These are phyloP conservation scores for Pseudochirops cupreus DNA, from an alignment of 2,797 vertebrate species.

Conservation along the genomic window DNA sequence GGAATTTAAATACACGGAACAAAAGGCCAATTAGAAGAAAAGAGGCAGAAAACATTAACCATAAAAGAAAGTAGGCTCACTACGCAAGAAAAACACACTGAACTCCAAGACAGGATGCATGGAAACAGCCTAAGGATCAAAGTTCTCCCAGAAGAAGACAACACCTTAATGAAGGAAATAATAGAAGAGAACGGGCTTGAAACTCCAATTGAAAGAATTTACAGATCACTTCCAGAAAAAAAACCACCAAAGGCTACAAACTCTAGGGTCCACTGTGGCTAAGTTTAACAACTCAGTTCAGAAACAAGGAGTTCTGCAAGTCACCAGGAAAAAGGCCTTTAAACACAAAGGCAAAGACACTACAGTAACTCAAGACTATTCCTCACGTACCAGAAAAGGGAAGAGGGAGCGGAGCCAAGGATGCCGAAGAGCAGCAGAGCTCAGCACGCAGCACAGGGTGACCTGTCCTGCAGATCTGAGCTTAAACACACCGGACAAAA, in stretches of 20 bases:
- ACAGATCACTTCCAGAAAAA: neutral
- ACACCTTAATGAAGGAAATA: too few species aligned
- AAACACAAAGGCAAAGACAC: neutral
- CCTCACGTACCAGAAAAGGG: neutral
- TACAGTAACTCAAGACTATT: neutral
- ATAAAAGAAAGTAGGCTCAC: neutral
- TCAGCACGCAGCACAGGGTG: neutral
- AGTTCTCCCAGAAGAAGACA: neutral
- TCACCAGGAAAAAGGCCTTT: neutral
- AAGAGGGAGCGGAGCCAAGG: too few species aligned
- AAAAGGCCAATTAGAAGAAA: neutral
- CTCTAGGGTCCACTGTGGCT: neutral
- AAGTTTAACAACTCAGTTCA: neutral
- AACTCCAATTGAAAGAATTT: neutral
- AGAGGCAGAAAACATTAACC: neutral
- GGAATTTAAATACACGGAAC: neutral
- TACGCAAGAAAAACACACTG: too few species aligned
- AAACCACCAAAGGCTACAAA: neutral
- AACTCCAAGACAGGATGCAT: too few species aligned
- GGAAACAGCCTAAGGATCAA: neutral
- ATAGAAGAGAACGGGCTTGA: too few species aligned
- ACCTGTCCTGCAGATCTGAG: neutral
- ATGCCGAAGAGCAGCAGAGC: neutral
- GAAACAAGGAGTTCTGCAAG: neutral
- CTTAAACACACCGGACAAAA: neutral